Percentiles rank a stretch among this genome's conserved stretches.
Conservation (phyloP, 2,113 vertebrate species). For the Elaphurus davidianus region DNA sequence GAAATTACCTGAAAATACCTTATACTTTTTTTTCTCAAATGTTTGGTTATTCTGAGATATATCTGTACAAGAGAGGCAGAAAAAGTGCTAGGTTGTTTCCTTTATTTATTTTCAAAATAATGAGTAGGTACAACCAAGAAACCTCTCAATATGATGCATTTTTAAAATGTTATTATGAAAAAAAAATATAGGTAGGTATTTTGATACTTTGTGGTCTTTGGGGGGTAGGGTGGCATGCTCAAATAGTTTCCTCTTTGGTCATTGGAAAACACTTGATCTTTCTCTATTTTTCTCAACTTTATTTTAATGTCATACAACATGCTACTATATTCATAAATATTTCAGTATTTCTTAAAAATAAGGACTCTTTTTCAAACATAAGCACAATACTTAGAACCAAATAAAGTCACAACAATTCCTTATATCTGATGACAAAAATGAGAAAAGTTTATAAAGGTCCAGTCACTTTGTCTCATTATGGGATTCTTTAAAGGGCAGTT, state of each 20-base stretch:
- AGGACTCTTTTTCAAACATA: not conserved
- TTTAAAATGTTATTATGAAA: not conserved
- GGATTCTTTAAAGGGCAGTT: not conserved
- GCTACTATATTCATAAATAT: not conserved
- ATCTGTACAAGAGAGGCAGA: not conserved
- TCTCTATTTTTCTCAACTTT: not conserved
- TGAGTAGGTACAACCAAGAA: not conserved
- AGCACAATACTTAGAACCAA: not conserved
- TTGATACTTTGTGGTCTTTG: not conserved
- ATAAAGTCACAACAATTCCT: not conserved
- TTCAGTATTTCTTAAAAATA: not conserved
- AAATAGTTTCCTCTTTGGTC: not conserved
- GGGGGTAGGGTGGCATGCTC: rapidly evolving
- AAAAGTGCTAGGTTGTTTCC: not conserved
- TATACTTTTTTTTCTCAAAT: not conserved
- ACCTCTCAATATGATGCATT: not conserved
- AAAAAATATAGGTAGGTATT: not conserved
- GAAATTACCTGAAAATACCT: not conserved
- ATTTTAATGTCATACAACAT: not conserved
- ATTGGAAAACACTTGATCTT: not conserved
- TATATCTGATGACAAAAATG: not conserved
- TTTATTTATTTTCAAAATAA: not conserved
- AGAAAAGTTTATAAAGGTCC: not conserved
- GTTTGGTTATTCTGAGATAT: not conserved
- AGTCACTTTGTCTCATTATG: not conserved